Evolutionary conservation across 2,888 invertebrate species (phyloP), one percentile per base, ranked within the genome.

Genomic region (Parnassius smintheus): DNA sequence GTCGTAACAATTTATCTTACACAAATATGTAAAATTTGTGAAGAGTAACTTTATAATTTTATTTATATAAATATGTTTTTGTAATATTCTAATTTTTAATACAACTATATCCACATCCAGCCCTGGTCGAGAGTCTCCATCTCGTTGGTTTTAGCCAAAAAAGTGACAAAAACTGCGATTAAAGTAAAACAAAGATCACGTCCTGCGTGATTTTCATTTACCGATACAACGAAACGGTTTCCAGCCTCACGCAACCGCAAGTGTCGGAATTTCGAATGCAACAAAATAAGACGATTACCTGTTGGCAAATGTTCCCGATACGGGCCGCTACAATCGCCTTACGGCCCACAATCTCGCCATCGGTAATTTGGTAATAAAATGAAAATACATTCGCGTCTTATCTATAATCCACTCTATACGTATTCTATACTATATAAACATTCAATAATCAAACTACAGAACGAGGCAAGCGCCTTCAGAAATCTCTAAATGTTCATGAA

Each of bases 291-390:
- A 83, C 85, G 80, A 84, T 85, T 86, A 86, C 86, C 81, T 85
- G 85, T 84, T 88, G 87, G 88, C 87, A 85, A 87, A 86, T 85
- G 85, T 83, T 81, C 72, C 18, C 77, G 90, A 90, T 89, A 86
- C 78, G 75, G 72, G 65, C 71, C 64, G 68, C 69, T 74, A 82
- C 86, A 87, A 90, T 90, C 90, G 83, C 72, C 75, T 71, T 80
- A 70, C 75, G 71, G 65, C 64, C 71, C 75, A 70, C 81, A 80
- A 91, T 91, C 91, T 83, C 75, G 41, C 83, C 85, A 92, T 92
- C 92, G 91, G 92, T 90, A 92, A 92, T 92, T 92, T 91, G 89
- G 91, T 91, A 92, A 92, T 92, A 92, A 92, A 92, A 92, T 89
- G 92, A 91, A 90, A 92, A 92, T 91, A 89, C 88, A 82, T 80